Conservation (phyloP, 2,113 vertebrate species). For the Cavia porcellus region DNA sequence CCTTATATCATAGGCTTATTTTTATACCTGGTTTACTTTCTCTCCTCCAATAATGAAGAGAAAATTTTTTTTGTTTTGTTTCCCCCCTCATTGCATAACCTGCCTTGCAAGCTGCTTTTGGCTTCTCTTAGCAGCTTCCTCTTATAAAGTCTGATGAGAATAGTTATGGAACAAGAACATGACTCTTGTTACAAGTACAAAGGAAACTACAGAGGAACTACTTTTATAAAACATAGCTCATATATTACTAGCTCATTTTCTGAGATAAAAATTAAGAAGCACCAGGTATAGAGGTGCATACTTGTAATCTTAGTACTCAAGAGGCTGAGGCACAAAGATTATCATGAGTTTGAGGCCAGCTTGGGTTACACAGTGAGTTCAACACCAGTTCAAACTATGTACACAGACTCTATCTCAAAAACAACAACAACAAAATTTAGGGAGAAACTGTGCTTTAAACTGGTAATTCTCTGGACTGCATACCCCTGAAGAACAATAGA, state of each 20-base stretch:
- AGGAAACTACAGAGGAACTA: background rate
- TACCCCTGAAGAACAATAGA: background rate
- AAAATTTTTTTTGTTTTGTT: background rate
- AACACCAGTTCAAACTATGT: background rate
- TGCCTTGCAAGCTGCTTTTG: constrained; percentile 10
- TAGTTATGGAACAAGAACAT: background rate
- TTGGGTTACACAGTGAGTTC: background rate
- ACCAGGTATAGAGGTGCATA: background rate
- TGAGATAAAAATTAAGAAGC: constrained; percentile 36
- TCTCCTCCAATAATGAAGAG: background rate
- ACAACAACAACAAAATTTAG: background rate
- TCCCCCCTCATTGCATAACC: background rate
- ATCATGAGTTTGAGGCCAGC: background rate
- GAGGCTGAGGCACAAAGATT: background rate
- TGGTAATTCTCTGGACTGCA: constrained; percentile 12
- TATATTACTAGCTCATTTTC: constrained; percentile 40
- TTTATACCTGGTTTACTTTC: background rate
- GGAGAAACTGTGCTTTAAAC: background rate
- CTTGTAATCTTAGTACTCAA: background rate
- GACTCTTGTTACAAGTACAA: background rate
- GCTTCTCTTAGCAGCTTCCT: background rate
- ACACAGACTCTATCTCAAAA: background rate
- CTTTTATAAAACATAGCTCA: constrained; percentile 6
- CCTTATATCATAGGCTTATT: background rate
- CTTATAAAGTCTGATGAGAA: background rate